These are phyloP conservation scores for Eueides isabella DNA, from an alignment of 1,140 invertebrate genomes.

Conservation along the genomic window DNA sequence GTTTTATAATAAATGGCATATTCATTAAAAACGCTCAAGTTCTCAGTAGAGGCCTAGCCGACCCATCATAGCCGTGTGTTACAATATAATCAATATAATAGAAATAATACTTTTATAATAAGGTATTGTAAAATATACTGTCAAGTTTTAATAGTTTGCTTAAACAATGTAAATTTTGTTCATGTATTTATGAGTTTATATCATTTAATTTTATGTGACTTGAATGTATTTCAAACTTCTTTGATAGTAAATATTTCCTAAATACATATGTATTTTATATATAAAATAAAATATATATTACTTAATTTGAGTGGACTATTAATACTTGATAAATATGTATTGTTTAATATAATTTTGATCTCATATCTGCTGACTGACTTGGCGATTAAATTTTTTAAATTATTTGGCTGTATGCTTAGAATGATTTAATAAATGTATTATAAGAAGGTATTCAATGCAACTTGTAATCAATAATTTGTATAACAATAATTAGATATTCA, in stretches of 20 bases:
- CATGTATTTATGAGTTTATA: too few relatives aligned
- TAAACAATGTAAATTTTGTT: neutral
- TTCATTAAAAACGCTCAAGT: constrained; percentile 37
- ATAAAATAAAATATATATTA: too few relatives aligned
- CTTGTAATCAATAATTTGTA: constrained; percentile 38
- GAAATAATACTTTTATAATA: constrained; percentile 40
- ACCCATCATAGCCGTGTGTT: constrained; percentile 26
- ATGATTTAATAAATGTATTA: constrained; percentile 43
- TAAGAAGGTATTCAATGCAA: constrained; percentile 46
- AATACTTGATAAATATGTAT: constrained; percentile 17
- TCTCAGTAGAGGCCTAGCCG: constrained; percentile 45
- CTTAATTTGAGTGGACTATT: constrained; percentile 1
- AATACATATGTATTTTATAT: too few relatives aligned
- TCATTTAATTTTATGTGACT: too few relatives aligned
- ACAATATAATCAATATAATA: constrained; percentile 41
- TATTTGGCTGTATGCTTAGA: constrained; percentile 42
- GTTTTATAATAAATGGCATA: neutral
- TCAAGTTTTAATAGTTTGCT: neutral
- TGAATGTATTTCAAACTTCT: too few relatives aligned
- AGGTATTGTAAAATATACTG: constrained; percentile 5
- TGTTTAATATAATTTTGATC: constrained; percentile 57
- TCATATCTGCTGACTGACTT: constrained; percentile 67
- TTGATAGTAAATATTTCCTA: too few relatives aligned
- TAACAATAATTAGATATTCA: constrained; percentile 42
- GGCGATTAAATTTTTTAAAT: constrained; percentile 53